Evolutionary conservation across 1,140 invertebrate genomes (phyloP).

Genomic region (Aphaenogaster rudis): DNA sequence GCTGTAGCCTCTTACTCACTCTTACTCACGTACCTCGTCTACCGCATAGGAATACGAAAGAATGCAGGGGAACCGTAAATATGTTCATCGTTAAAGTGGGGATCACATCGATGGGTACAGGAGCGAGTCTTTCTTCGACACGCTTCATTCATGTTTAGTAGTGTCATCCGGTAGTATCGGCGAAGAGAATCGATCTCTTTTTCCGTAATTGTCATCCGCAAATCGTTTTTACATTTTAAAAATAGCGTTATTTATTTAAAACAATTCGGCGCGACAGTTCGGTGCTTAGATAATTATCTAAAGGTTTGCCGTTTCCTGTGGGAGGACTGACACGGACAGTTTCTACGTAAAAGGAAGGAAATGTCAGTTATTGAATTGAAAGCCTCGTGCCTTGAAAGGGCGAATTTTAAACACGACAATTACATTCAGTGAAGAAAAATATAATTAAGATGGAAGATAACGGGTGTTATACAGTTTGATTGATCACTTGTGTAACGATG

Average conservation of each 20-base stretch:
- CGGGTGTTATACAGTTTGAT: background rate
- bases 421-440: background rate
- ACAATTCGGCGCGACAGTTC: background rate
- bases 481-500: conserved; percentile 11
- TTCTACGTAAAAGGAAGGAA: background rate
- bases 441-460: conserved; percentile 10
- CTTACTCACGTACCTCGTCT: conserved; percentile 72
- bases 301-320: background rate
- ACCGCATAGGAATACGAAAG: conserved; percentile 69
- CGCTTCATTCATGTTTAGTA: conserved; percentile 73
- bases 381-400: background rate
- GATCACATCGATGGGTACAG: conserved; percentile 57
- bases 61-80: conserved; percentile 58
- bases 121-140: conserved; percentile 45
- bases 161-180: conserved; percentile 48
- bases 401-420: background rate
- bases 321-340: background rate
- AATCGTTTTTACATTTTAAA: background rate
- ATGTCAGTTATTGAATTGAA: background rate
- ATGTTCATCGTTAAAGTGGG: conserved; percentile 69
- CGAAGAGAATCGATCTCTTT: conserved; percentile 25
- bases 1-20: conserved; percentile 48
- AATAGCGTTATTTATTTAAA: background rate
- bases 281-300: background rate
- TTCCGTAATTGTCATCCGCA: background rate